Base-by-base conservation (phyloP, 2,888 invertebrate species). In the Brenthis ino region DNA sequence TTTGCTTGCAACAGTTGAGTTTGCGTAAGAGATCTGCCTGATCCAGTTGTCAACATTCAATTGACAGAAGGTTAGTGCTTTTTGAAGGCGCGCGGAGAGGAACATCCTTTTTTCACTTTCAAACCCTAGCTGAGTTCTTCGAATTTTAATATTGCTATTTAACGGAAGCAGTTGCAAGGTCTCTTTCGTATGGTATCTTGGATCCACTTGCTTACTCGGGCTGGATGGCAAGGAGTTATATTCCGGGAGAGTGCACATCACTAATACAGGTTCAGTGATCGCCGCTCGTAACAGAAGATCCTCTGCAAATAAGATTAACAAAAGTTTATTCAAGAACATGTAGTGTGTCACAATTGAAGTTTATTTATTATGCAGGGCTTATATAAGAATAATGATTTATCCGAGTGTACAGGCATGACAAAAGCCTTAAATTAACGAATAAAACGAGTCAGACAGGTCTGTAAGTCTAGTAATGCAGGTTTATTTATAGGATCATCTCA, bases 41-140 rank as follows among this genome's bases (percentile, higher is more conserved):
- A 94, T 94, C 94, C 94, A 94, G 86, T 91, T 93, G 88, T 94
- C 94, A 84, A 94, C 94, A 81, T 94, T 94, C 61, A 93, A 91
- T 86, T 94, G 94, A 89, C 95, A 95, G 89, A 94, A 95, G 76
- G 94, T 93, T 80, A 95, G 89, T 78, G 95, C 95, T 84, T 94
- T 94, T 80, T 95, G 95, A 72, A 95, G 93, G 74, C 94, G 92
- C 72, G 95, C 94, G 73, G 95, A 94, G 82, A 95, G 94, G 83
- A 95, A 94, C 84, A 95, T 93, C 69, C 94, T 86, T 76, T 94
- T 94, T 77, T 95, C 95, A 71, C 93, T 94, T 74, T 94, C 94
- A 79, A 94, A 94, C 68, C 94, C 94, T 72, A 95, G 93, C 79
- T 94, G 93, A 24, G 95, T 94, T 79, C 94, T 93, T 54, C 92